Percentiles rank a stretch among this genome's conserved stretches.
phyloP scores from a whole-genome alignment of 1,140 invertebrate species.

The Zaprionus lachaisei region DNA sequence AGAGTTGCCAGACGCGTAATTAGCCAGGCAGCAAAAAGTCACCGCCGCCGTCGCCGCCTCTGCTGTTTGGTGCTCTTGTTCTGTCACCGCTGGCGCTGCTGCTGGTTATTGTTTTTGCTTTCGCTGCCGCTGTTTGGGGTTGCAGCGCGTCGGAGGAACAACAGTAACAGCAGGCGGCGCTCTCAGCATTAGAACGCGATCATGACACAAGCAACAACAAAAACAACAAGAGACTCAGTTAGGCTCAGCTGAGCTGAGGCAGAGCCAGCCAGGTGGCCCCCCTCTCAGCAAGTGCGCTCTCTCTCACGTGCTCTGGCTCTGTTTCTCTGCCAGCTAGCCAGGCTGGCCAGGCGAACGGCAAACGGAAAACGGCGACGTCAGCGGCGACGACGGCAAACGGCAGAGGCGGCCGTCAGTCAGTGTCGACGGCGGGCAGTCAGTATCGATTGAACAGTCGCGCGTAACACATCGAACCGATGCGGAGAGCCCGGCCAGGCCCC shows the following conservation, averaged over 20 bases:
- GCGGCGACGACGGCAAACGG: conserved; percentile 6
- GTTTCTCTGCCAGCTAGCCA: conserved; percentile 5
- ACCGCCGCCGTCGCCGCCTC: conserved; percentile 13
- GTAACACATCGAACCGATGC: conserved; percentile 73
- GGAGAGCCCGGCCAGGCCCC: conserved; percentile 53
- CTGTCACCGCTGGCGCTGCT: conserved; percentile 8
- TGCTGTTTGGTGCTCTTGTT: conserved; percentile 12
- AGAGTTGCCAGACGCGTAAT: conserved; percentile 40
- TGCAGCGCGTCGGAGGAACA: conserved; percentile 19
- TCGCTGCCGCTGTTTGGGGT: conserved; percentile 1
- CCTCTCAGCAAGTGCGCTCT: conserved; percentile 3
- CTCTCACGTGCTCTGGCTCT: conserved; percentile 18
- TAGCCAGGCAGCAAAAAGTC: conserved; percentile 39
- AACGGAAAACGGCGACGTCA: neutral
- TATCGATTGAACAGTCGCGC: conserved; percentile 80
- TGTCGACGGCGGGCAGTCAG: conserved; percentile 42
- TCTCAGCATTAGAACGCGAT: conserved; percentile 60
- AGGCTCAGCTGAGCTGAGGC: conserved; percentile 16
- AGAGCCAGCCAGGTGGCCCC: neutral
- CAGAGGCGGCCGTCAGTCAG: conserved; percentile 37
- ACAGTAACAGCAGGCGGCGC: conserved; percentile 7
- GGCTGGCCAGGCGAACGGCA: conserved; percentile 10
- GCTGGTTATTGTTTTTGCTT: conserved; percentile 10
- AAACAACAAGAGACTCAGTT: conserved; percentile 23
- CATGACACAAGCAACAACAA: conserved; percentile 33